Evolutionary conservation across 2,888 invertebrate genomes (phyloP), one percentile per base, ranked within the genome.

Genomic region (Eumacrocentrus americanus): DNA sequence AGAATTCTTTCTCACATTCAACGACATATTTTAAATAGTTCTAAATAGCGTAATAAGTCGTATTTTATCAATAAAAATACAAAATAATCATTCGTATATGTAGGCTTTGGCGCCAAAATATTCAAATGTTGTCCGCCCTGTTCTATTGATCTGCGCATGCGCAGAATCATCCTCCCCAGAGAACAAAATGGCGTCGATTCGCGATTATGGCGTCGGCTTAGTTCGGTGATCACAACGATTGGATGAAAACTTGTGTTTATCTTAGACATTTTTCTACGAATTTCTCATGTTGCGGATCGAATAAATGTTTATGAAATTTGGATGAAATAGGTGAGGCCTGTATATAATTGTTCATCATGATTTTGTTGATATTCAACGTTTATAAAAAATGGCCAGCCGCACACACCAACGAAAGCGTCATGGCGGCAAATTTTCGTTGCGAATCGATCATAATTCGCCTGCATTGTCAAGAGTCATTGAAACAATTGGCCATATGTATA

Each of bases 361-460:
- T 48, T 11, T n/a, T 25, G 14, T 5, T 11, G 38, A 29, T 37
- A 40, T 16, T 47, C 20, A 22, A 3, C 12, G 20, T 16, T 53
- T 46, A 25, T 50, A 20, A 35, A 46, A 16, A 34, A 42, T 52
- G 29, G 44, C 48, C 29, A 16, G 40, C 52, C 29, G 11, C 22
- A 23, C 12, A 25, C 29, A 42, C 7, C 29, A 47, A 4, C 18
- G 12, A 37, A 35, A 16, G 67, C 68, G 70, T 67, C 70, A 73
- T 74, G 73, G 74, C 73, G 72, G 73, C 66, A 71, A 72, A 74
- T 69, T 69, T 67, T 67, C 12, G 53, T 59, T 66, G 58, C 42
- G 50, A 63, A 63, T 53, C 58, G 62, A 68, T 67, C 47, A 29
- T 37, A 48, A 48, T 20, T 38, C 14, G 4, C 9, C 46, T 22